These are phyloP conservation scores for Metridium senile DNA, from an alignment of 92 coral and sea anemone genomes.

Conservation along the genomic window DNA sequence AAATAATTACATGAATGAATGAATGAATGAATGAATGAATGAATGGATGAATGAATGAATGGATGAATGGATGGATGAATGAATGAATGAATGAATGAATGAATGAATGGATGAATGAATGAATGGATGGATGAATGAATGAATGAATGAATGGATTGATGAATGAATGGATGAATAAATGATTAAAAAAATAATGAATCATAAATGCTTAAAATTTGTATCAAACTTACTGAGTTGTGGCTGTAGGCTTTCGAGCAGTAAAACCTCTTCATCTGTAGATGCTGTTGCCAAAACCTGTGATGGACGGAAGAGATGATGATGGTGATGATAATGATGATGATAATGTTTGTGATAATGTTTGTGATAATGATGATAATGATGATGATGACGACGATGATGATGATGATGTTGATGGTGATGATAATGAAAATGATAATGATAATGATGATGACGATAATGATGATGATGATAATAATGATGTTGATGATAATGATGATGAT, in stretches of 20 bases:
- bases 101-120: not conserved
- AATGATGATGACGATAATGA: not conserved
- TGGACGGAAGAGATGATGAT: not conserved
- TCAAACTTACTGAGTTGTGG: conserved; percentile 72
- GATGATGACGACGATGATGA: not conserved
- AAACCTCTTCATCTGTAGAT: conserved; percentile 79
- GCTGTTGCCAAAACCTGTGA: conserved; percentile 89
- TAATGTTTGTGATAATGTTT: not conserved
- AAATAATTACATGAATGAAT: not conserved
- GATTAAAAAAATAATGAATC: not conserved
- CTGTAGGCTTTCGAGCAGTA: conserved; percentile 78
- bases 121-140: not conserved
- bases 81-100: not conserved
- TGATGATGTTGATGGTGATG: not conserved
- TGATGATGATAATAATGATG: not conserved
- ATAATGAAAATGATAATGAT: not conserved
- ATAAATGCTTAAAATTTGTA: not conserved
- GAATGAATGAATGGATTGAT: not conserved
- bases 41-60: not conserved
- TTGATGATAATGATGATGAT: not conserved
- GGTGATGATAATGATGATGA: not conserved
- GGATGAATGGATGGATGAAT: not conserved
- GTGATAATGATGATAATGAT: not conserved
- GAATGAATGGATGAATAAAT: not conserved
- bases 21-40: not conserved